Percentiles rank a stretch among this genome's conserved stretches.
Evolutionary conservation across 2,113 vertebrate species (phyloP).

Genomic region (Nanorana parkeri): DNA sequence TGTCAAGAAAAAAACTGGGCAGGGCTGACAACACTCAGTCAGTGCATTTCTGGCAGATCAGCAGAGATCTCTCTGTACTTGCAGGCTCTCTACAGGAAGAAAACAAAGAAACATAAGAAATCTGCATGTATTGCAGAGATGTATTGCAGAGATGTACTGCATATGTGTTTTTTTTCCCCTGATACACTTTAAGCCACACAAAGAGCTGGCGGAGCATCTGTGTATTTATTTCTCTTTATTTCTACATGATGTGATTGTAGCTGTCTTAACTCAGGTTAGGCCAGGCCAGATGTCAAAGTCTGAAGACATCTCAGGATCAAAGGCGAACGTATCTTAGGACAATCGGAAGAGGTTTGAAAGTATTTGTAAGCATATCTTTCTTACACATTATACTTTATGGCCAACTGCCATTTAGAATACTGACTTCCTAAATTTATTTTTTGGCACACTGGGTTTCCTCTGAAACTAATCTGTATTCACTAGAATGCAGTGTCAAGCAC

Average conservation of each 20-base stretch:
- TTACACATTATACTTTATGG: constrained; percentile 49
- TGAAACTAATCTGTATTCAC: constrained; percentile 32
- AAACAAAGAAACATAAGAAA: too few species aligned
- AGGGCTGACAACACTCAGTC: too few species aligned
- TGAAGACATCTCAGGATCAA: constrained; percentile 47
- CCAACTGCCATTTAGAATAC: constrained; percentile 48
- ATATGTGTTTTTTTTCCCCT: too few species aligned
- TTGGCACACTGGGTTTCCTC: constrained; percentile 38
- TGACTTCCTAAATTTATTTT: constrained; percentile 49
- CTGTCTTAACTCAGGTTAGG: constrained; percentile 33
- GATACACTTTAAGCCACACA: neutral
- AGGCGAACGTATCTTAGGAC: constrained; percentile 40
- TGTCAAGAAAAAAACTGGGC: too few species aligned
- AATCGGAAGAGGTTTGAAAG: constrained; percentile 49
- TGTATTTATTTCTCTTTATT: constrained; percentile 11
- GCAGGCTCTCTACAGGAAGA: too few species aligned
- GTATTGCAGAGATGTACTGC: neutral
- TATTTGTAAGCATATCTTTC: constrained; percentile 50
- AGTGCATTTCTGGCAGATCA: too few species aligned
- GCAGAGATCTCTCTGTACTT: too few species aligned
- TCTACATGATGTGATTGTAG: constrained; percentile 16
- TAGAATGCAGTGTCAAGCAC: constrained; percentile 32
- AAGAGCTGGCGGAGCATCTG: neutral
- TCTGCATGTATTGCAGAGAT: too few species aligned
- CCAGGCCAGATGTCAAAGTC: constrained; percentile 41